A percentile compares a stretch with the other conserved stretches of the same genome.
These are phyloP conservation scores for Cacatua alba DNA, from an alignment of 2,113 vertebrate species.

Conservation along the genomic window DNA sequence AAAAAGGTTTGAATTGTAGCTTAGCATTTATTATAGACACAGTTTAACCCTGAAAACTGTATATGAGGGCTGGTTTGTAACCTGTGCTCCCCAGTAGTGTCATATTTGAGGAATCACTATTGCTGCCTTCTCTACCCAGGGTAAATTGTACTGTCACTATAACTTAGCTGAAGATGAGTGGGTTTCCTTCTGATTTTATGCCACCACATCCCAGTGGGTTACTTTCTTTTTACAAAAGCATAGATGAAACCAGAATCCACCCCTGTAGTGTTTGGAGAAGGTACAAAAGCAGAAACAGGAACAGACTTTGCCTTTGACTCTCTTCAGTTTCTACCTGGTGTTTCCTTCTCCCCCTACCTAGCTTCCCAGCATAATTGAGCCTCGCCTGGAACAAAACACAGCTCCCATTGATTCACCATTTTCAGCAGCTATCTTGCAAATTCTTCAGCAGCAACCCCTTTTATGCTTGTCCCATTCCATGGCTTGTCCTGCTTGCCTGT, in stretches of 20 bases:
- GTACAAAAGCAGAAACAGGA: background rate
- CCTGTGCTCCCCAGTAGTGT: background rate
- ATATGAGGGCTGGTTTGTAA: background rate
- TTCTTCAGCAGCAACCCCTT: background rate
- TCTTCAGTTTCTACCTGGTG: background rate
- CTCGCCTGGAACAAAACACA: background rate
- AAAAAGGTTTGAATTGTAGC: conserved; percentile 3
- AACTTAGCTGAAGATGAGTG: background rate
- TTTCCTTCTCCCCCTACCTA: background rate
- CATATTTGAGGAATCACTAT: background rate
- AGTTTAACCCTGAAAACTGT: background rate
- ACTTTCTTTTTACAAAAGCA: background rate
- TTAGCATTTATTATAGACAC: background rate
- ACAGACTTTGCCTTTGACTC: rapidly evolving
- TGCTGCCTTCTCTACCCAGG: background rate
- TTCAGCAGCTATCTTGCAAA: background rate
- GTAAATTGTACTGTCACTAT: background rate
- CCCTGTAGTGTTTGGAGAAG: background rate
- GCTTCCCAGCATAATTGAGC: background rate
- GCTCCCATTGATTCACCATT: background rate
- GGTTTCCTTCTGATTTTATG: background rate
- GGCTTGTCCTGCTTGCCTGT: background rate
- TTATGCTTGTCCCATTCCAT: background rate
- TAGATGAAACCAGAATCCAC: background rate
- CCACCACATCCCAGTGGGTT: background rate